Evolutionary conservation across 2,797 vertebrate species (phyloP), one percentile per base, ranked within the genome.

Genomic region (Ataeniobius toweri): DNA sequence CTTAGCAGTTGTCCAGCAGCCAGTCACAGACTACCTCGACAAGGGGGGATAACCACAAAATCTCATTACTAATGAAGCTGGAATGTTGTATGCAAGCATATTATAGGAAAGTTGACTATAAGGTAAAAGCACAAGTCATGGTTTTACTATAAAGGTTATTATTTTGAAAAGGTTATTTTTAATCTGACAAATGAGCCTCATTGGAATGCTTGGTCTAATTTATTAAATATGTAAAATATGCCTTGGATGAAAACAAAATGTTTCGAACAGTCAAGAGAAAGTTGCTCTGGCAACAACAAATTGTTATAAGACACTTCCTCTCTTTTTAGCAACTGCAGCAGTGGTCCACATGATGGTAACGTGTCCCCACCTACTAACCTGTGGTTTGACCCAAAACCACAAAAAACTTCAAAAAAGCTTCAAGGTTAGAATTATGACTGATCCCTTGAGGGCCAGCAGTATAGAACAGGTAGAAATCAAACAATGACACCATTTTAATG

Each of bases 401-500:
- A 74, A 80, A 80, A 82, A 75, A 24, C 12, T 59, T 51, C 3
- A 26, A 14, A 28, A n/a, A 71, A 68, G 74, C 78, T 82, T 69
- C 53, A 44, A 83, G 83, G 85, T 91, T 72, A 88, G 31, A 78
- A 48, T 80, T 79, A 75, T 83, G 75, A 86, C 75, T 80, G 84
- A 90, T 83, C 74, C 77, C 70, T 2, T 6, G 31, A 75, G 20
- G 56, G 22, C 41, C 77, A 74, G 39, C 26, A 68, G 36, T 73
- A 74, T 79, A 79, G 63, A 85, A 56, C 53, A 71, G 46, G 71
- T 65, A 80, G 39, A 16, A 61, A 78, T 85, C 85, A 87, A 92
- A 91, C 75, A 76, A 72, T 79, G 81, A 82, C 81, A 61, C 20
- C 6, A 53, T 67, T 85, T 86, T 85, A 85, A 92, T 85, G 86